Evolutionary conservation across 2,113 vertebrate genomes (phyloP), one percentile per base, ranked within the genome.

Genomic region (Nerophis lumbriciformis): DNA sequence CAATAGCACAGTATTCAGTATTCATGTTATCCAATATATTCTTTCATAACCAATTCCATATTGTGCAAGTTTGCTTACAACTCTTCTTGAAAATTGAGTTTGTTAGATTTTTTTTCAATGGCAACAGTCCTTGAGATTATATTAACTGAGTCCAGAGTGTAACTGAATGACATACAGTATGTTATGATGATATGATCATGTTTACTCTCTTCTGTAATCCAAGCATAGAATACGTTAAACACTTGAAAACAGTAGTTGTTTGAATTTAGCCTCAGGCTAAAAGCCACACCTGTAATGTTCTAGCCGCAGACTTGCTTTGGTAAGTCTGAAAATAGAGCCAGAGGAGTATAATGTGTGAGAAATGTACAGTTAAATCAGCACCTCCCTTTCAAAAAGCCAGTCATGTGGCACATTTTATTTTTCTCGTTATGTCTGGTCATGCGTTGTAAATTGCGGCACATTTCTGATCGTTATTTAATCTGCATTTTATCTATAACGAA

Each of bases 401-500:
- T 67, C 71, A 70, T 53, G 54, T 50, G 66, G 77, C 65, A 60
- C 12, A 64, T 28, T 78, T 77, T 65, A 53, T 64, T 70, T 59
- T 48, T 38, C 51, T 63, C 35, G 65, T 63, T 70, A 75, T 42
- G 71, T 28, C 59, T 42, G 9, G 21, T 4, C 51, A 62, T 49
- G 28, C 44, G 62, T 77, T 71, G 54, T 42, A 57, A 79, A 72
- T 84, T 53, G 48, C 72, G 60, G 70, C 73, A 72, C 59, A 78
- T 60, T 36, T 57, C 63, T 64, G 62, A 66, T 77, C 77, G 78
- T 62, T 28, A 81, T 86, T 72, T 71, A 61, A 71, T 6, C 66
- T 71, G 80, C 59, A 83, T 88, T 78, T 78, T 65, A 82, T 48
- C 67, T 37, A 76, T 68, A 67, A 60, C 59, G 58, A 67, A 80